Evolutionary conservation across 2,888 invertebrate genomes (phyloP), one percentile per base, ranked within the genome.

Genomic region (Azorinus chamasolen): DNA sequence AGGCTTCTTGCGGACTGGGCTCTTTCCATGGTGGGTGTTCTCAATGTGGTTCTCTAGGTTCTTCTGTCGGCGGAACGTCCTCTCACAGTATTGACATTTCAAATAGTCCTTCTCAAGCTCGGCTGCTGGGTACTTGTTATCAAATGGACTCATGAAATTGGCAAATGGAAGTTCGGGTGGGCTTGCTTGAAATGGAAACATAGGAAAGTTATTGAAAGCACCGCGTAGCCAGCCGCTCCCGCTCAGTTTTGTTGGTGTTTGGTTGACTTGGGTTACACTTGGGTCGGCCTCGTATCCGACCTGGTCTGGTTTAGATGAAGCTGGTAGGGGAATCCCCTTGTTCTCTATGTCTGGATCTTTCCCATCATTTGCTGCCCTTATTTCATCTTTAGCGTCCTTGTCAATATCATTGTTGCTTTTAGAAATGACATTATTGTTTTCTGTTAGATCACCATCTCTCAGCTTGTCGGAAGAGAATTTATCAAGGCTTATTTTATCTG

Each of bases 11-110:
- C 86, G 74, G 25, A 83, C 68, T 0, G 86, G 84, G n/a, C 87
- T 86, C 59, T 91, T 91, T 50, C 91, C 91, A 79, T 92, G 92
- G 79, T 92, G 92, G n/a, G 92, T 91, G 77, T 90, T 90, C 79
- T 92, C 91, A 55, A 92, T 87, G 80, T 92, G 92, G 65, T 92
- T 90, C 77, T 92, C 92, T 45, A 92, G 86, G 73, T 92, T 92
- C 75, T 92, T 91, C 82, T 91, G 91, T 27, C 91, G 84, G 48
- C 92, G 89, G 83, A 92, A 92, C 54, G 91, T 90, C 55, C 91
- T 66, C 76, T 90, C 90, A 82, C 91, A 91, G 78, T 85, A 91
- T 78, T 89, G 88, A 83, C 91, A 91, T 76, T 90, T 90, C 18
- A 91, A 84, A 68, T 90, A 91, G 73, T 90, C 90, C 63, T 88